Conservation (phyloP, 2,113 vertebrate genomes). For the Austrofundulus limnaeus region DNA sequence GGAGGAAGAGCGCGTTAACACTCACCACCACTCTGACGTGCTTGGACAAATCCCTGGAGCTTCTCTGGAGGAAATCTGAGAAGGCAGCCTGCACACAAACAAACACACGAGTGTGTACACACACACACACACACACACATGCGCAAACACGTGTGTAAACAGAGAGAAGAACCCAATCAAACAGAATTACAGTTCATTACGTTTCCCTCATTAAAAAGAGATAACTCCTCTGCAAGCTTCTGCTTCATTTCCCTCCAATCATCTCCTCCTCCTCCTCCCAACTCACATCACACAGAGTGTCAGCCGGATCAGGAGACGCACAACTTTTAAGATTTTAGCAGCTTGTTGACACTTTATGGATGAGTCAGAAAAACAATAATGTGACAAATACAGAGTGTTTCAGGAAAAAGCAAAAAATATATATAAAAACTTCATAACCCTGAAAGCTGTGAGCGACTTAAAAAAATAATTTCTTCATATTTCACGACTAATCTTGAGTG, state of each 20-base stretch:
- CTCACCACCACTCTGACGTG: slow-evolving; percentile 96
- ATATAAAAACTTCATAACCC: not conserved
- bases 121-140: slow-evolving; percentile 19
- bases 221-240: slow-evolving; percentile 26
- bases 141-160: slow-evolving; percentile 1
- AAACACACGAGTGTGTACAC: slow-evolving; percentile 34
- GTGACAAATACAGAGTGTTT: not conserved
- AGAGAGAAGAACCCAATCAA: slow-evolving; percentile 35
- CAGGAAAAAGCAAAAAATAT: too few relatives aligned
- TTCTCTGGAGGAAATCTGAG: slow-evolving; percentile 95
- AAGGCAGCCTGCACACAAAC: slow-evolving; percentile 86
- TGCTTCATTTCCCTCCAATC: slow-evolving; percentile 11
- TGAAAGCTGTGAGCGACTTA: not conserved
- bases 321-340: not conserved
- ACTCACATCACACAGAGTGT: not conserved
- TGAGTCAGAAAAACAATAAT: not conserved
- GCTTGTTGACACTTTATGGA: not conserved
- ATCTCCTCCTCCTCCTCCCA: slow-evolving; percentile 5
- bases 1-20: slow-evolving; percentile 46
- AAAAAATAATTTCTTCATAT: not conserved
- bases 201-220: slow-evolving; percentile 49
- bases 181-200: slow-evolving; percentile 49
- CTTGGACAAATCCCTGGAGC: slow-evolving; percentile 97
- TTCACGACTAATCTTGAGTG: not conserved
- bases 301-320: not conserved